These are phyloP conservation scores for Malthinus flaveolus DNA, from an alignment of 2,888 invertebrate species.

Conservation along the genomic window DNA sequence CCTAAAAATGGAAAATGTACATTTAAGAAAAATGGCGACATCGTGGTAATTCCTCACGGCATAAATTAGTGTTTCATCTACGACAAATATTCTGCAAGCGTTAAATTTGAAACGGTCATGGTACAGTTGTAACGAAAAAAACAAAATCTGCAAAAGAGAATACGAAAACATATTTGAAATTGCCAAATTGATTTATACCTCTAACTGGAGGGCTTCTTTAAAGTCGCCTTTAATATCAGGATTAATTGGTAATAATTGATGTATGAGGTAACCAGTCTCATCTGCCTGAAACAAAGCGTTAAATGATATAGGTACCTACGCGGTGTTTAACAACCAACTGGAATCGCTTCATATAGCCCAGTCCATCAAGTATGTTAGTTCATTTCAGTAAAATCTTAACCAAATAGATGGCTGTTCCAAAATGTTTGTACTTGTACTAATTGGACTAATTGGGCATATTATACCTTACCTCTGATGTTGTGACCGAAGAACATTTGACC, in stretches of 20 bases:
- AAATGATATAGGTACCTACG: background rate
- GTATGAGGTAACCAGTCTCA: slow-evolving; percentile 3
- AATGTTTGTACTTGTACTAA: too few relatives aligned
- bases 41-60: slow-evolving; percentile 5
- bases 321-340: too few relatives aligned
- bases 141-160: slow-evolving; percentile 10
- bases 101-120: slow-evolving; percentile 21
- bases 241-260: slow-evolving; percentile 1
- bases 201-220: slow-evolving; percentile 9
- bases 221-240: background rate
- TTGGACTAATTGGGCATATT: background rate
- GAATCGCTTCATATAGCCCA: too few relatives aligned
- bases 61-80: slow-evolving; percentile 15
- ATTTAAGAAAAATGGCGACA: background rate
- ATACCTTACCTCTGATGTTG: slow-evolving; percentile 2
- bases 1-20: slow-evolving; percentile 10
- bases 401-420: too few relatives aligned
- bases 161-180: background rate
- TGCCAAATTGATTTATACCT: background rate
- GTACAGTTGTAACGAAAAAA: slow-evolving; percentile 16
- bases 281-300: slow-evolving; percentile 1
- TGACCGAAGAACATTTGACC: background rate
- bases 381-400: too few relatives aligned
- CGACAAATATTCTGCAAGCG: slow-evolving; percentile 17
- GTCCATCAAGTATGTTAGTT: too few relatives aligned